phyloP scores from a whole-genome alignment of 2,113 vertebrate species.

The Telmatochromis brachygnathus region DNA sequence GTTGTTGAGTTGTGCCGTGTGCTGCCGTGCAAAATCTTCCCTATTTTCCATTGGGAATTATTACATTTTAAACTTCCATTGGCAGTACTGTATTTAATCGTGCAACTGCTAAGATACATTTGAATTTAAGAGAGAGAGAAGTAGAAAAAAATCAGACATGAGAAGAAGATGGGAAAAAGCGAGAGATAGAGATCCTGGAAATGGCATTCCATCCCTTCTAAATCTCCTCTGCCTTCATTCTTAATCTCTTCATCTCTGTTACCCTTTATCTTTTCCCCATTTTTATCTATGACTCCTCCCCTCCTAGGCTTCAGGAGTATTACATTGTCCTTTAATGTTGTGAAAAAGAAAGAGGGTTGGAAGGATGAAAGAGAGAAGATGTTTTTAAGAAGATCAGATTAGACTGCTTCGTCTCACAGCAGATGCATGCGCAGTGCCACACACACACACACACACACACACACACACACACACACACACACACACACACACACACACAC shows the following conservation, averaged over 20 bases:
- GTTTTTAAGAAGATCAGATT: conserved; percentile 27
- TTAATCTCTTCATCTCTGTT: conserved; percentile 44
- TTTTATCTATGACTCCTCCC: background rate
- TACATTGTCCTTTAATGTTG: conserved; percentile 26
- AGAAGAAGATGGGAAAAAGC: background rate
- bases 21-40: background rate
- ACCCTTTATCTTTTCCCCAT: conserved; percentile 15
- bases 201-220: background rate
- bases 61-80: background rate
- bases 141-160: background rate
- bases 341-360: background rate
- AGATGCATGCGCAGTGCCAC: background rate
- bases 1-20: background rate
- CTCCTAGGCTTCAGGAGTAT: background rate
- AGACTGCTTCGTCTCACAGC: conserved; percentile 1
- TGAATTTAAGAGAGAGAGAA: background rate
- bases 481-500: background rate
- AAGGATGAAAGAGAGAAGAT: conserved; percentile 29
- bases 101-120: background rate
- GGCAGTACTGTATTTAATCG: background rate
- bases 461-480: background rate
- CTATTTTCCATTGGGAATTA: background rate
- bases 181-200: background rate
- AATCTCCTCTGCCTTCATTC: conserved; percentile 13
- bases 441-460: background rate